Conservation (phyloP, 2,113 vertebrate species). For the Pseudopipra pipra region DNA sequence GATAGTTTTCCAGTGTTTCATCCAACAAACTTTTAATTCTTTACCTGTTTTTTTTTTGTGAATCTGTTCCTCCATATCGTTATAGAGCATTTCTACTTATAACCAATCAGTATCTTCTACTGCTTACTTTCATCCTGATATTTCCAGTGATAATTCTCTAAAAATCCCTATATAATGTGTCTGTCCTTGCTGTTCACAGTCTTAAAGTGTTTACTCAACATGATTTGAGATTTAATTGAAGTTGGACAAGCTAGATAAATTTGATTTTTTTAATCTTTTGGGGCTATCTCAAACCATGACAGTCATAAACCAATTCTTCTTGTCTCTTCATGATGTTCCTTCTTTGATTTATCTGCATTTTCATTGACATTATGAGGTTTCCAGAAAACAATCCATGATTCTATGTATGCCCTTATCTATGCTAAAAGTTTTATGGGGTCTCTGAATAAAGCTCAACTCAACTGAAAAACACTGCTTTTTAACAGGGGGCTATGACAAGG, state of each 20-base stretch:
- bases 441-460: neutral
- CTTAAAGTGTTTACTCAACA: neutral
- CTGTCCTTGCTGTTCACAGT: neutral
- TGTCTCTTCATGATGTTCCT: neutral
- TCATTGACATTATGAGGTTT: neutral
- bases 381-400: neutral
- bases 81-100: neutral
- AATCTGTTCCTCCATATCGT: neutral
- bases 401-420: neutral
- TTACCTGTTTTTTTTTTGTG: neutral
- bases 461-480: neutral
- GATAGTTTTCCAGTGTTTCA: neutral
- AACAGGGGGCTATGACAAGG: neutral
- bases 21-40: neutral
- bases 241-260: neutral
- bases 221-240: neutral
- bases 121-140: neutral
- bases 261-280: neutral
- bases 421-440: neutral
- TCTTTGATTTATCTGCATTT: constrained; percentile 1
- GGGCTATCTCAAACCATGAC: no score
- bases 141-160: neutral
- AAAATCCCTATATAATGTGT: neutral
- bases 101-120: neutral
- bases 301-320: neutral